Evolutionary conservation across 2,888 invertebrate genomes (phyloP).

Genomic region (Limenitis camilla): DNA sequence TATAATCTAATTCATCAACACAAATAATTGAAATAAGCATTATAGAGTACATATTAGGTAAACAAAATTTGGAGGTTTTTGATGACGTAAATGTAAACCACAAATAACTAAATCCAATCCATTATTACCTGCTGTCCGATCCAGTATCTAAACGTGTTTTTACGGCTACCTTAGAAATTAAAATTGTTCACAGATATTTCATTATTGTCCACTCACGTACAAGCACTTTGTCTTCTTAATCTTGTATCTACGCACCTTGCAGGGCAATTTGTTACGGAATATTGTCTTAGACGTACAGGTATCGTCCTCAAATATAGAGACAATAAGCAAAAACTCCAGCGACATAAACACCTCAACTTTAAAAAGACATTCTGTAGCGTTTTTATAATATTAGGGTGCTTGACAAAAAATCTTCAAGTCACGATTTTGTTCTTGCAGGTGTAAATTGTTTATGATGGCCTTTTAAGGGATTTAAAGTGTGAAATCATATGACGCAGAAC

Average conservation of each 20-base stretch:
- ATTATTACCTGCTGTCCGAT: slow-evolving; percentile 16
- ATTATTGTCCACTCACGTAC: slow-evolving; percentile 59
- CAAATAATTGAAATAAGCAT: no score
- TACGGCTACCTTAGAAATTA: slow-evolving; percentile 55
- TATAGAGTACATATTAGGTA: no score
- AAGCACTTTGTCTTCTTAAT: slow-evolving; percentile 37
- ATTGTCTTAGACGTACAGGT: slow-evolving; percentile 66
- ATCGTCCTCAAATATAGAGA: slow-evolving; percentile 35
- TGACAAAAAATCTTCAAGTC: slow-evolving; percentile 40
- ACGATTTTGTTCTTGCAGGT: slow-evolving; percentile 48
- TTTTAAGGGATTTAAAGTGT: slow-evolving; percentile 40
- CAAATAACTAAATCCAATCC: slow-evolving; percentile 1
- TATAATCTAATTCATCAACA: no score
- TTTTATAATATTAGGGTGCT: slow-evolving; percentile 49
- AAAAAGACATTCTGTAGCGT: slow-evolving; percentile 50
- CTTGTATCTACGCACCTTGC: slow-evolving; percentile 54
- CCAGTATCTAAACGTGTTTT: slow-evolving; percentile 45
- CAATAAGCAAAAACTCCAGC: slow-evolving; percentile 35
- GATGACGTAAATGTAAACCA: no score
- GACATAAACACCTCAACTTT: slow-evolving; percentile 42
- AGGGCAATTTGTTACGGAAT: slow-evolving; percentile 53
- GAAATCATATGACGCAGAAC: slow-evolving; percentile 44
- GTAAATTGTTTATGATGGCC: slow-evolving; percentile 41
- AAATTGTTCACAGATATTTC: slow-evolving; percentile 39
- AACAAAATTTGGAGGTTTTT: no score